Evolutionary conservation across 2,888 invertebrate species (phyloP).

Genomic region (Hypercompe scribonia): DNA sequence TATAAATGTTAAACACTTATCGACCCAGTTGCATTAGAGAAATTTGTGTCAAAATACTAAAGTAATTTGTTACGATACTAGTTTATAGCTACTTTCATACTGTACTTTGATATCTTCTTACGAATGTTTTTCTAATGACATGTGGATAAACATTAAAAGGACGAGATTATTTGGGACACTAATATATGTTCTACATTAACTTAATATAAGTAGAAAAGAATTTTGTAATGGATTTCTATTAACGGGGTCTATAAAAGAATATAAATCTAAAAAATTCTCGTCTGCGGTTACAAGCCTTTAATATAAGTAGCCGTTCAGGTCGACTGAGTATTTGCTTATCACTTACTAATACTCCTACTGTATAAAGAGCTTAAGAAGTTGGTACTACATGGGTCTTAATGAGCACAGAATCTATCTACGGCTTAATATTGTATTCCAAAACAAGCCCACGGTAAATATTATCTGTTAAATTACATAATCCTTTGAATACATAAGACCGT

Average conservation of each 20-base stretch:
- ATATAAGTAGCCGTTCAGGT: not conserved
- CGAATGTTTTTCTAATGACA: slow-evolving; percentile 10
- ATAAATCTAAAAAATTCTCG: not conserved
- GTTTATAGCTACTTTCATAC: not conserved
- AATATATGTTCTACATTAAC: slow-evolving; percentile 19
- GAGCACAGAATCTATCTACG: not conserved
- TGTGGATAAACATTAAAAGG: slow-evolving; percentile 19
- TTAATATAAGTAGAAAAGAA: slow-evolving; percentile 4
- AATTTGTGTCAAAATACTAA: slow-evolving; percentile 1
- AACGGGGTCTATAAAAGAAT: not conserved
- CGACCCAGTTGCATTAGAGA: not conserved
- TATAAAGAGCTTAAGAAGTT: not conserved
- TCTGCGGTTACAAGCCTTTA: not conserved
- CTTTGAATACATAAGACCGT: not conserved
- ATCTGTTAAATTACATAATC: not conserved
- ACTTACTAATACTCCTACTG: not conserved
- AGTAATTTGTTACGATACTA: not conserved
- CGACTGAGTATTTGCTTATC: not conserved
- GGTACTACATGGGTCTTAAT: not conserved
- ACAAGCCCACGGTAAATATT: not conserved
- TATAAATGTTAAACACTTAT: not conserved
- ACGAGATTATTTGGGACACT: slow-evolving; percentile 22
- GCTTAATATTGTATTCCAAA: not conserved
- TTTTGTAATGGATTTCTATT: not conserved
- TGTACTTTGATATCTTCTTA: not conserved